Base-by-base conservation (phyloP, 2,113 vertebrate species). In the Gila orcuttii region DNA sequence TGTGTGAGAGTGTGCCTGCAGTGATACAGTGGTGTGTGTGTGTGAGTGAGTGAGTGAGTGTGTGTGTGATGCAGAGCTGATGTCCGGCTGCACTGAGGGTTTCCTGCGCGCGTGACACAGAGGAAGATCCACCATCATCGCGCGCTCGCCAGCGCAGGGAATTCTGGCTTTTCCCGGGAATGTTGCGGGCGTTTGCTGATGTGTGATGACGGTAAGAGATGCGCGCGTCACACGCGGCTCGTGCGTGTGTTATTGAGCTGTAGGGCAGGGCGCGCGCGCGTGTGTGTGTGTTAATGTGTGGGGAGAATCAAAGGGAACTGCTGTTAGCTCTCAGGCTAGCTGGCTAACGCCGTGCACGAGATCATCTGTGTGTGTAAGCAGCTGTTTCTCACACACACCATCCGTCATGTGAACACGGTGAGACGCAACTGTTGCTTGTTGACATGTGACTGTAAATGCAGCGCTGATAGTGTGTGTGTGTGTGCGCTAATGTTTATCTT, bases 241-340 rank as follows among this genome's bases (percentile, higher is more conserved):
- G 36, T 42, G 69, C 75, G 75, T 28, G 75, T 17, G 45, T 50
- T 28, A 31, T 50, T 64, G n/a, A 82, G 39, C 59, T 82, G 62
- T 52, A 21, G 50, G 28, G 60, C 2, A 25, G 68, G 23, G 42
- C 60, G 71, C 45, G 84, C 28, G 23, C 23, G n/a, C 59, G 78
- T 73, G 55, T 69, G 25, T 31, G 62, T 69, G 57, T 45, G 6
- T 75, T 13, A 15, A 39, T 77, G 25, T 77, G 50, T 78, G 75
- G 15, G 13, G 31, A 84, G 71, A 74, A 75, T 75, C 71, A 75
- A 23, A 47, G 50, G 31, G 80, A 66, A 39, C 47, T 85, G 11
- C 57, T 55, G 74, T 69, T 86, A 88, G 87, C 87, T 76, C 57
- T 25, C 33, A 4, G 6, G 82, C 85, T 88, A 88, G 73, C 83